Percentiles rank a stretch among this genome's conserved stretches.
phyloP scores from a whole-genome alignment of 2,888 invertebrate genomes.

The Frankliniella intonsa region DNA sequence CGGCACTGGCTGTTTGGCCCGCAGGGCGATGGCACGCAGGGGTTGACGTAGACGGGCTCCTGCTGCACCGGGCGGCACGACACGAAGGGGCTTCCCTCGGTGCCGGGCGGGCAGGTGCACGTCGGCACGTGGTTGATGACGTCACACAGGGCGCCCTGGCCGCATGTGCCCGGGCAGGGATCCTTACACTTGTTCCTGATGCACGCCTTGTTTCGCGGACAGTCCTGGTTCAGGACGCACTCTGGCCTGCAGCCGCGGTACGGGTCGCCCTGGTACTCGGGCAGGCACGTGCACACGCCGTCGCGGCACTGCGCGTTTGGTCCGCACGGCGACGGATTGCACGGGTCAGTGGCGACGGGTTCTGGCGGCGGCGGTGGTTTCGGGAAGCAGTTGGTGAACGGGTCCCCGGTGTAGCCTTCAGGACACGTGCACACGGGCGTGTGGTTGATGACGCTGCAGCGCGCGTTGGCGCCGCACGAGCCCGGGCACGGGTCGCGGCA shows the following conservation, averaged over 20 bases:
- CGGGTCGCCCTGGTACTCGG: slow-evolving; percentile 72
- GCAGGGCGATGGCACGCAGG: slow-evolving; percentile 53
- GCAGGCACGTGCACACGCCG: slow-evolving; percentile 70
- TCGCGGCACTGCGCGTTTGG: slow-evolving; percentile 73
- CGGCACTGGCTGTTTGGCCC: slow-evolving; percentile 71
- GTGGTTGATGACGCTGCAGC: slow-evolving; percentile 76
- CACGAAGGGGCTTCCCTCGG: slow-evolving; percentile 67
- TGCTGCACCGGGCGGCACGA: slow-evolving; percentile 47
- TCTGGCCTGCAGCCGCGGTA: slow-evolving; percentile 75
- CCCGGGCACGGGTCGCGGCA: slow-evolving; percentile 81
- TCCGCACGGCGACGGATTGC: slow-evolving; percentile 75
- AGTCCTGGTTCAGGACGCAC: slow-evolving; percentile 73
- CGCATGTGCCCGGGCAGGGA: slow-evolving; percentile 73
- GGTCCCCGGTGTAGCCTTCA: slow-evolving; percentile 76
- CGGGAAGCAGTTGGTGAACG: slow-evolving; percentile 66
- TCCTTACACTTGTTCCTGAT: slow-evolving; percentile 72
- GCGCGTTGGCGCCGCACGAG: slow-evolving; percentile 73
- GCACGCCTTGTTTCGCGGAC: slow-evolving; percentile 66
- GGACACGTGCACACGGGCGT: slow-evolving; percentile 78
- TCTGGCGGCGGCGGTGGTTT: slow-evolving; percentile 43
- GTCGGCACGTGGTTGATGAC: slow-evolving; percentile 71
- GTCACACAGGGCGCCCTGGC: slow-evolving; percentile 69
- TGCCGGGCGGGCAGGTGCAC: slow-evolving; percentile 68
- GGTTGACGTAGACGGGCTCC: slow-evolving; percentile 36
- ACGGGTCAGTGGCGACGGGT: slow-evolving; percentile 63